These are phyloP conservation scores for Pantala flavescens DNA, from an alignment of 1,140 invertebrate genomes.

Conservation along the genomic window DNA sequence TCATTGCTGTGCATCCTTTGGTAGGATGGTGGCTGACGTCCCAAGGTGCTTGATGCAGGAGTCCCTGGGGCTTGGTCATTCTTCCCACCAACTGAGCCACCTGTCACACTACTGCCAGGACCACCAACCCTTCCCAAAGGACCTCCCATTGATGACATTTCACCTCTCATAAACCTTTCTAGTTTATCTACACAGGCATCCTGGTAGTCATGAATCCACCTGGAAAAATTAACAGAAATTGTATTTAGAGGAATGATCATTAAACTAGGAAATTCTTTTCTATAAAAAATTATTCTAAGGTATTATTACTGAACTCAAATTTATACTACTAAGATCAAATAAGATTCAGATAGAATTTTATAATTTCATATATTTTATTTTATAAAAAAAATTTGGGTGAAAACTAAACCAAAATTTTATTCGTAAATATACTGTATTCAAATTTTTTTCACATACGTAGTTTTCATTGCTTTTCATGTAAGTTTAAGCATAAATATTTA, in stretches of 20 bases:
- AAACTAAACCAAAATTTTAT: too few species aligned
- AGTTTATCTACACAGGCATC: constrained; percentile 98
- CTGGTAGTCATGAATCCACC: constrained; percentile 99
- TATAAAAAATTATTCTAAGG: constrained; percentile 21
- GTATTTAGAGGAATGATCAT: background rate
- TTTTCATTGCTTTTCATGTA: too few species aligned
- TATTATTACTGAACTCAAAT: too few species aligned
- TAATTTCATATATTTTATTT: too few species aligned
- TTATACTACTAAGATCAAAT: too few species aligned
- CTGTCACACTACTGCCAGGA: constrained; percentile 28
- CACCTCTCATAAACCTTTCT: constrained; percentile 78
- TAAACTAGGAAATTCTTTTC: too few species aligned
- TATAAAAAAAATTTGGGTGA: too few species aligned
- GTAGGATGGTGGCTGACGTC: constrained; percentile 56
- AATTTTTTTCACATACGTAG: too few species aligned
- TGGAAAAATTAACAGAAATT: constrained; percentile 26
- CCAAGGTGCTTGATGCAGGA: constrained; percentile 45
- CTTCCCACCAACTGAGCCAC: constrained; percentile 28
- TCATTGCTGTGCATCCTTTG: constrained; percentile 79
- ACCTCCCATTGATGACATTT: constrained; percentile 38
- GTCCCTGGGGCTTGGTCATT: constrained; percentile 50
- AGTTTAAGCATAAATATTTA: too few species aligned
- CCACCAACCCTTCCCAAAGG: constrained; percentile 34
- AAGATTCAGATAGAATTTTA: too few species aligned
- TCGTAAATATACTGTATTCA: too few species aligned